A percentile compares a stretch with the other conserved stretches of the same genome.
Conservation (phyloP, 1,140 invertebrate genomes). For the Heliothis virescens region DNA sequence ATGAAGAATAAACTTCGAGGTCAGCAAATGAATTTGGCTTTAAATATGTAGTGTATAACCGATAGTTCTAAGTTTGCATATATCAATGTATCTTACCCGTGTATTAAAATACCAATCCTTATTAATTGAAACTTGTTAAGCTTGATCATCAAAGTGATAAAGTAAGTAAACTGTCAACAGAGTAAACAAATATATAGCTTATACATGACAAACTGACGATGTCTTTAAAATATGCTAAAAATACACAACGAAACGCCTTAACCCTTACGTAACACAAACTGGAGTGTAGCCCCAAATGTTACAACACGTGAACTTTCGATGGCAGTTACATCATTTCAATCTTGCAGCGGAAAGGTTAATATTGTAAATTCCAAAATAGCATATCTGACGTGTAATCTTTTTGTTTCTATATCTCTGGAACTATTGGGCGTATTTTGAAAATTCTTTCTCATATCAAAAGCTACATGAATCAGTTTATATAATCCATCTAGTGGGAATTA, state of each 20-base stretch:
- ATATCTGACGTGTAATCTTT: background rate
- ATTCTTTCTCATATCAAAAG: too few relatives aligned
- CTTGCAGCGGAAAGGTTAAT: background rate
- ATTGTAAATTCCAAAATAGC: background rate
- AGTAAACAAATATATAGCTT: background rate
- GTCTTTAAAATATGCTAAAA: constrained; percentile 4
- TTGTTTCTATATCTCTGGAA: too few relatives aligned
- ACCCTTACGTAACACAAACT: constrained; percentile 1
- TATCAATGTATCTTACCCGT: too few relatives aligned
- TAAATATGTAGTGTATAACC: too few relatives aligned
- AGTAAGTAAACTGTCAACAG: background rate
- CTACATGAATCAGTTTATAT: too few relatives aligned
- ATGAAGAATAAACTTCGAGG: background rate
- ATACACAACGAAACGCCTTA: background rate
- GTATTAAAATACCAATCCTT: too few relatives aligned
- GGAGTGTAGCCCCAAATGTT: constrained; percentile 4
- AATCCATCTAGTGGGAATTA: too few relatives aligned
- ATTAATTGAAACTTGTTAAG: too few relatives aligned
- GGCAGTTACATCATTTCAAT: background rate
- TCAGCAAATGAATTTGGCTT: background rate
- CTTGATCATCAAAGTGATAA: too few relatives aligned
- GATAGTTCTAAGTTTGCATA: too few relatives aligned
- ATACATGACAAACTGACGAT: background rate
- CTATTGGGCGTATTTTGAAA: too few relatives aligned
- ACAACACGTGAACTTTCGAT: constrained; percentile 13